Percentiles rank a stretch among this genome's conserved stretches.
Conservation (phyloP, 2,797 vertebrate species). For the Megaceryle alcyon region DNA sequence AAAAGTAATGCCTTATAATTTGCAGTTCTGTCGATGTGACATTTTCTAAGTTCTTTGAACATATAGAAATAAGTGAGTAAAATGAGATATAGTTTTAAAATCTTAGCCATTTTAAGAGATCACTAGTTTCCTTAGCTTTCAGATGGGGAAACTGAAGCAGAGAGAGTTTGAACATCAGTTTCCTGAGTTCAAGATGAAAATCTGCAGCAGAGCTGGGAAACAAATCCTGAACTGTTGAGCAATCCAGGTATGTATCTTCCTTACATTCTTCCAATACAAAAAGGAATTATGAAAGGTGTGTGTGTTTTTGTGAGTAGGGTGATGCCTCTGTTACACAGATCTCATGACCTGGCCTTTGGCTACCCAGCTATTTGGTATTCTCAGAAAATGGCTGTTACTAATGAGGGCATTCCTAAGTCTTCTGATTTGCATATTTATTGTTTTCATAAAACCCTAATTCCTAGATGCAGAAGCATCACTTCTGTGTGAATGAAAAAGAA, state of each 20-base stretch:
- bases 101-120: not conserved
- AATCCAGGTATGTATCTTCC: not conserved
- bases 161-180: not conserved
- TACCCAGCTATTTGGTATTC: not conserved
- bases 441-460: not conserved
- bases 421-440: not conserved
- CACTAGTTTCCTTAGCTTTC: not conserved
- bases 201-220: not conserved
- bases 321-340: not conserved
- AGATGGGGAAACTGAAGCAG: not conserved
- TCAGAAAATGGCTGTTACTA: not conserved
- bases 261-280: not conserved
- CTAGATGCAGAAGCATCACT: not conserved
- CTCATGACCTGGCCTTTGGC: not conserved
- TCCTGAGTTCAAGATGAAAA: not conserved
- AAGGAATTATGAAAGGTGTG: not conserved
- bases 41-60: not conserved
- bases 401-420: not conserved
- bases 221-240: not conserved
- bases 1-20: not conserved
- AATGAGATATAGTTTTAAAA: not conserved
- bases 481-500: not conserved
- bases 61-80: not conserved
- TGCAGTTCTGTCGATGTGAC: not conserved
- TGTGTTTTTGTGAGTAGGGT: not conserved